Evolutionary conservation across 23 tunicate genomes (phyloP), one percentile per base, ranked within the genome.

Genomic region (Oikopleura dioica): DNA sequence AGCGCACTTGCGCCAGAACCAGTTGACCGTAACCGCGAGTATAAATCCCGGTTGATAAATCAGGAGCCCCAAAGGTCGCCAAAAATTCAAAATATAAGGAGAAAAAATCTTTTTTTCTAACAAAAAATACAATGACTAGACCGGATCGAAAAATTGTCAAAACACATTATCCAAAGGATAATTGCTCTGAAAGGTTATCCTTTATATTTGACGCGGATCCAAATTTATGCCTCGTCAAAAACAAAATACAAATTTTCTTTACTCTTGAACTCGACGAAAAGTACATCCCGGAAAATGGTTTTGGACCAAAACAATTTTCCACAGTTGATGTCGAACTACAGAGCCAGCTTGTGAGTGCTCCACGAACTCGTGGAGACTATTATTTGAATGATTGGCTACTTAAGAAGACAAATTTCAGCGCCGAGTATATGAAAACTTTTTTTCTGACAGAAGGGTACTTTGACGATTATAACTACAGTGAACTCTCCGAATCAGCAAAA

Each of bases 281-380:
- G 2, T 63, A 63, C 33, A 21, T 63, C 2, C 72, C 72, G 33
- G 72, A 63, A 23, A 63, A 63, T 63, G 72, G 72, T 2, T 63
- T 63, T 63, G 72, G 30, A 63, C 32, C 30, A 63, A 63, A 63
- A 63, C 72, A 63, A 28, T 63, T 63, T 63, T 63, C 72, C 4
- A 16, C 26, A 21, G 30, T 63, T 63, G 29, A 23, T 4, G 33
- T 63, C 26, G 72, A 63, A 63, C 4, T 63, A 63, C 16, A 63
- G 16, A 12, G 30, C 4, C 72, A 63, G 26, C 2, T 23, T 12
- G 33, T 63, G 29, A 44, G 9, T 16, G 16, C 16, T 44, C 16
- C 16, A 9, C 16, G 9, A 9, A 23, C 26, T 16, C 16, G 72
- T 23, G 72, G 72, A 24, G 72, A 63, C 16, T 63, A 63, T 28